Percentiles rank a stretch among this genome's conserved stretches.
Conservation (phyloP, 2,797 vertebrate genomes). For the Linurgus olivaceus region DNA sequence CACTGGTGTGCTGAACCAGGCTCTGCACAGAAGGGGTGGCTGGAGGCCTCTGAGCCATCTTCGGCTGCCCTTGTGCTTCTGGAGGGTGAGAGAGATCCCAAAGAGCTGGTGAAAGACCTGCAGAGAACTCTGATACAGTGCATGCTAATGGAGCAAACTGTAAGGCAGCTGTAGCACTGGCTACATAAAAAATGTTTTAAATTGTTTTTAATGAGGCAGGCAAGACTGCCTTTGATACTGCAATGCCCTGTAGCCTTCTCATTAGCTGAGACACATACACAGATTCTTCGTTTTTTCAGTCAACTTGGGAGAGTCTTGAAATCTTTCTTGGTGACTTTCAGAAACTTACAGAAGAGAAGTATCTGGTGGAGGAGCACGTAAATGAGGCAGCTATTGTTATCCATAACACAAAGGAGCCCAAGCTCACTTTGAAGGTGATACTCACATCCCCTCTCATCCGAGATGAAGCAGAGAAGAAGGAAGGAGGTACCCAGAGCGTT, state of each 20-base stretch:
- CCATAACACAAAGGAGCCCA: constrained; percentile 87
- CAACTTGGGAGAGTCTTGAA: constrained; percentile 51
- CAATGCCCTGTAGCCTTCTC: neutral
- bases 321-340: constrained; percentile 77
- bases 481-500: constrained; percentile 79
- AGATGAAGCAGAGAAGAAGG: constrained; percentile 85
- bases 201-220: constrained; percentile 1
- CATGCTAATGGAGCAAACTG: neutral
- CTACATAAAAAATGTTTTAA: neutral
- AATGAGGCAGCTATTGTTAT: constrained; percentile 93
- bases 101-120: neutral
- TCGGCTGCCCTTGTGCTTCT: neutral
- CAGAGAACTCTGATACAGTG: neutral
- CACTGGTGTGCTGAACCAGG: neutral
- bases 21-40: neutral
- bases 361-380: constrained; percentile 86
- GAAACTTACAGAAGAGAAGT: constrained; percentile 96
- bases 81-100: neutral
- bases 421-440: constrained; percentile 92
- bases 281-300: neutral
- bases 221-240: neutral
- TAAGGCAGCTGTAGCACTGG: neutral
- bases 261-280: neutral
- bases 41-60: neutral
- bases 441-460: constrained; percentile 94